Percentiles rank a stretch among this genome's conserved stretches.
Evolutionary conservation across 2,797 vertebrate species (phyloP).

Genomic region (Prionace glauca): DNA sequence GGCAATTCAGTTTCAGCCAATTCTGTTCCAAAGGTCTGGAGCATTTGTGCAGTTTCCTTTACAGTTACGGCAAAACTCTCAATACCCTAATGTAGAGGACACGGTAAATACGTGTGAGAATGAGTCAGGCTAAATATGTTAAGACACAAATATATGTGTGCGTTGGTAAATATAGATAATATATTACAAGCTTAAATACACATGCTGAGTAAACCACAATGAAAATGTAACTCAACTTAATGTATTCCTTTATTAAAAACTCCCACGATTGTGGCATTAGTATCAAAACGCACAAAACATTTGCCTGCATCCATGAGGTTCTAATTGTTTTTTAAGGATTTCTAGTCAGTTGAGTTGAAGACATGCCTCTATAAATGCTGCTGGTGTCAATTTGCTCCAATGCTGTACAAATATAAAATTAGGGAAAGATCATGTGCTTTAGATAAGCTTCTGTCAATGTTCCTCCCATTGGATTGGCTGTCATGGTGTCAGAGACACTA

Average conservation of each 20-base stretch:
- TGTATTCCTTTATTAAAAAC: background rate
- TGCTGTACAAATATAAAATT: background rate
- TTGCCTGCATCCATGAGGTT: background rate
- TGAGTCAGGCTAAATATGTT: background rate
- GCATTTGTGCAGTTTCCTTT: slow-evolving; percentile 84
- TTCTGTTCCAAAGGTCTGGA: slow-evolving; percentile 87
- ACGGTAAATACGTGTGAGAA: background rate
- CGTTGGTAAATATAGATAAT: no score
- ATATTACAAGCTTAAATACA: no score
- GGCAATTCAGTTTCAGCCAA: slow-evolving; percentile 92
- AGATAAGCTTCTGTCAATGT: background rate
- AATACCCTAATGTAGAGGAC: slow-evolving; percentile 57
- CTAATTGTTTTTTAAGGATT: background rate
- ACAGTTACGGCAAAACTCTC: slow-evolving; percentile 92
- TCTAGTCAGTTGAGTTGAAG: background rate
- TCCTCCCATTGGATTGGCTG: background rate
- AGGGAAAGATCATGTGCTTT: background rate
- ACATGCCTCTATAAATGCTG: background rate
- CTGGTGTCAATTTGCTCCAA: background rate
- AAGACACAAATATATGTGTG: background rate
- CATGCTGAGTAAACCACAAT: no score
- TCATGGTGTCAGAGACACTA: background rate
- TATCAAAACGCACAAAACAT: background rate
- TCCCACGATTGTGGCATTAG: background rate
- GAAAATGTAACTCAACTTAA: background rate